Evolutionary conservation across 2,888 invertebrate species (phyloP).

Genomic region (Drosophila formosana): DNA sequence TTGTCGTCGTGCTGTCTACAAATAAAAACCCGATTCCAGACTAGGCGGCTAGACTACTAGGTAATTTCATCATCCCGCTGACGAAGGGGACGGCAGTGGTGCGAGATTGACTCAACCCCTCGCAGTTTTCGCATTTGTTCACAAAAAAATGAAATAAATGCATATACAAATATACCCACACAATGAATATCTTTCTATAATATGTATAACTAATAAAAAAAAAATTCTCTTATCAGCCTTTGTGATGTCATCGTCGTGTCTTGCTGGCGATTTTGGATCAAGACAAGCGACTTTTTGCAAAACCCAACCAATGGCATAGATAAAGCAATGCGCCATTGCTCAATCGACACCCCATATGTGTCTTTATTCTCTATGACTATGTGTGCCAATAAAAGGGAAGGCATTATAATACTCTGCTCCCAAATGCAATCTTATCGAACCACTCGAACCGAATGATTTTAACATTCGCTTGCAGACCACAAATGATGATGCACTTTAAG

Average conservation of each 20-base stretch:
- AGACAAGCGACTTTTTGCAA: constrained; percentile 34
- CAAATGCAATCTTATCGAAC: constrained; percentile 1
- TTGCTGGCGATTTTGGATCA: constrained; percentile 28
- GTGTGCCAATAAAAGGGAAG: constrained; percentile 3
- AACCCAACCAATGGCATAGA: constrained; percentile 11
- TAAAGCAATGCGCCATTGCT: constrained; percentile 26
- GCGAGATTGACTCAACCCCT: constrained; percentile 18
- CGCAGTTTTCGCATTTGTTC: neutral
- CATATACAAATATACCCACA: constrained; percentile 6
- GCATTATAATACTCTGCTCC: neutral
- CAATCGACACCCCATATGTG: constrained; percentile 16
- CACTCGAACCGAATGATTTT: neutral
- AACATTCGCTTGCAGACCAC: neutral
- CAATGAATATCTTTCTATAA: constrained; percentile 9
- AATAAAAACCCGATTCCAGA: constrained; percentile 24
- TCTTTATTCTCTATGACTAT: constrained; percentile 7
- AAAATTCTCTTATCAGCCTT: constrained; percentile 30
- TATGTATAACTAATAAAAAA: constrained; percentile 1
- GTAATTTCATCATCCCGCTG: constrained; percentile 50
- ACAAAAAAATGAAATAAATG: constrained; percentile 14
- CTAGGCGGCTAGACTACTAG: constrained; percentile 37
- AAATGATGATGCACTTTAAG: constrained; percentile 2
- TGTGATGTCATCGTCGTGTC: constrained; percentile 40
- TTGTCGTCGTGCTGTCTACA: constrained; percentile 58
- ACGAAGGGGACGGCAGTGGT: constrained; percentile 8